These are phyloP conservation scores for Molorchus minor DNA, from an alignment of 2,888 invertebrate species.

Conservation along the genomic window DNA sequence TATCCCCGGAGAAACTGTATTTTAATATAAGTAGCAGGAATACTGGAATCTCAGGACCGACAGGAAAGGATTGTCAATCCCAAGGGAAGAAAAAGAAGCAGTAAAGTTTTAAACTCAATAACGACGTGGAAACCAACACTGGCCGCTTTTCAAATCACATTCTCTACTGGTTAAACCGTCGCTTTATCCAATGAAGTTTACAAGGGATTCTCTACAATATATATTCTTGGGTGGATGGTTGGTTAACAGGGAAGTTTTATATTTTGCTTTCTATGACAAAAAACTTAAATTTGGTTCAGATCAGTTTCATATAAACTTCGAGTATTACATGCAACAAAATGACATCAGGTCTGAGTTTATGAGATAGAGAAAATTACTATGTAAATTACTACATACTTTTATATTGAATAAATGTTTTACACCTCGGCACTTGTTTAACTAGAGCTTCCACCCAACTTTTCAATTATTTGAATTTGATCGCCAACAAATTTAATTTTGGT, in stretches of 20 bases:
- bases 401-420: too few relatives aligned
- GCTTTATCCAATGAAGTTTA: constrained; percentile 33
- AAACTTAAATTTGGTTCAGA: constrained; percentile 44
- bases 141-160: constrained; percentile 46
- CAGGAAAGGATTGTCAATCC: constrained; percentile 30
- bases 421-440: too few relatives aligned
- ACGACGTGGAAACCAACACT: constrained; percentile 38
- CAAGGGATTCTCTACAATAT: constrained; percentile 28
- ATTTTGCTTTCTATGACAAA: constrained; percentile 35
- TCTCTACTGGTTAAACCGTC: constrained; percentile 35
- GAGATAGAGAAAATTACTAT: too few relatives aligned
- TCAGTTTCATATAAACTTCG: constrained; percentile 23
- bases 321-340: too few relatives aligned
- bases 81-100: constrained; percentile 30
- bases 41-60: constrained; percentile 16
- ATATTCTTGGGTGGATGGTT: constrained; percentile 27
- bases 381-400: too few relatives aligned
- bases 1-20: constrained; percentile 17
- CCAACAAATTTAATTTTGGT: too few relatives aligned
- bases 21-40: constrained; percentile 27
- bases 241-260: constrained; percentile 35
- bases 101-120: constrained; percentile 46
- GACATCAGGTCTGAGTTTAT: too few relatives aligned
- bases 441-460: too few relatives aligned
- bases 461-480: too few relatives aligned